These are phyloP conservation scores for Taeniopygia guttata DNA, from an alignment of 2,797 vertebrate genomes.

Conservation along the genomic window DNA sequence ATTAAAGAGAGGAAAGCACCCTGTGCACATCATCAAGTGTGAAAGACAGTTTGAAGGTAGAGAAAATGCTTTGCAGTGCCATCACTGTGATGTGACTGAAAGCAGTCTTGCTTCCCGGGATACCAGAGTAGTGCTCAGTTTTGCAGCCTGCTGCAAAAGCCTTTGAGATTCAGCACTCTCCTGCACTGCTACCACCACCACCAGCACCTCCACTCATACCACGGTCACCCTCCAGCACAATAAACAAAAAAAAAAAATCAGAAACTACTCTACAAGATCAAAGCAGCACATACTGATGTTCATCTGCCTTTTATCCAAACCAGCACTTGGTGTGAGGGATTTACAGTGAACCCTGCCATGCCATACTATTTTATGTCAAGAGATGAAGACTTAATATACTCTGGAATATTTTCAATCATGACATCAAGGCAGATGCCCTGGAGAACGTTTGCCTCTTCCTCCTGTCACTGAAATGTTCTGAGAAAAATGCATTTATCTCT, in stretches of 20 bases:
- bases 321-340: neutral
- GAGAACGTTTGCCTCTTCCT: neutral
- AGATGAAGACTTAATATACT: neutral
- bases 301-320: neutral
- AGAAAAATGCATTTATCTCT: neutral
- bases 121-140: neutral
- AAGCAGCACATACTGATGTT: neutral
- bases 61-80: neutral
- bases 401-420: neutral
- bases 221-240: accelerated
- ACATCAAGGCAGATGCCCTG: neutral
- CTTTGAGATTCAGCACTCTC: neutral
- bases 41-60: neutral
- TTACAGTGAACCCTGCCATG: neutral
- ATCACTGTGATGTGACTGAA: neutral
- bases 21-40: neutral
- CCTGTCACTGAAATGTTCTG: neutral
- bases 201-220: neutral
- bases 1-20: neutral
- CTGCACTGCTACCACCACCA: neutral
- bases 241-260: neutral
- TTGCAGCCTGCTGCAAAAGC: neutral
- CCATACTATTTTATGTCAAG: neutral
- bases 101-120: neutral
- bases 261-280: neutral